Base-by-base conservation (phyloP, 2,888 invertebrate species). In the Leistus spinibarbis region DNA sequence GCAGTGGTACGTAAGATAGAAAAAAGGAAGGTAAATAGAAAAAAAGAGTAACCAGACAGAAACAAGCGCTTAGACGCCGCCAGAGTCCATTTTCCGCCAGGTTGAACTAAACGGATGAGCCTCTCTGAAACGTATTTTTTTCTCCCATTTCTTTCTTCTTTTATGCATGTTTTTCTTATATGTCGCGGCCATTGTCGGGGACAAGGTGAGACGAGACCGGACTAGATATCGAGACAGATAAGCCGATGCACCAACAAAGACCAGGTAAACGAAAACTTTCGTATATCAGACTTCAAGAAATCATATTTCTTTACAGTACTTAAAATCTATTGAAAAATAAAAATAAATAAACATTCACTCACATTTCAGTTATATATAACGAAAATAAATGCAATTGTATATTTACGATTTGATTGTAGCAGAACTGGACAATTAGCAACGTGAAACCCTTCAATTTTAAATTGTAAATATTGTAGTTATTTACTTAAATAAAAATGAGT, bases 31-130 rank as follows among this genome's bases (percentile, higher is more conserved):
- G n/a, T n/a, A n/a, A n/a, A n/a, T n/a, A n/a, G n/a, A 40, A 40
- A 10, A 40, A 40, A 40, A 40, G 7, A 10, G 13, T 40, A 40
- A 40, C 7, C 7, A 13, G 13, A 13, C 13, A 40, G 40, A 40
- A 40, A 40, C 40, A 40, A 40, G 40, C 40, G 40, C 40, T 40
- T 40, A 40, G 40, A 40, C 40, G 40, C 79, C 80, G 81, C 80
- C 81, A 80, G 80, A 78, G 78, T 81, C 81, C 81, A 81, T 81
- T 83, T 84, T 84, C 81, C 84, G 80, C 82, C 80, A 81, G 81
- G 79, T 80, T 82, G 83, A 79, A 83, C 84, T 84, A 83, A 84
- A 82, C 82, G 83, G 84, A 83, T 82, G 81, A 82, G 76, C 70
- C 66, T 16, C 54, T 17, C 65, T 22, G 65, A 40, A 22, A 68